Evolutionary conservation across 2,113 vertebrate genomes (phyloP).

Genomic region (Hylia prasina): DNA sequence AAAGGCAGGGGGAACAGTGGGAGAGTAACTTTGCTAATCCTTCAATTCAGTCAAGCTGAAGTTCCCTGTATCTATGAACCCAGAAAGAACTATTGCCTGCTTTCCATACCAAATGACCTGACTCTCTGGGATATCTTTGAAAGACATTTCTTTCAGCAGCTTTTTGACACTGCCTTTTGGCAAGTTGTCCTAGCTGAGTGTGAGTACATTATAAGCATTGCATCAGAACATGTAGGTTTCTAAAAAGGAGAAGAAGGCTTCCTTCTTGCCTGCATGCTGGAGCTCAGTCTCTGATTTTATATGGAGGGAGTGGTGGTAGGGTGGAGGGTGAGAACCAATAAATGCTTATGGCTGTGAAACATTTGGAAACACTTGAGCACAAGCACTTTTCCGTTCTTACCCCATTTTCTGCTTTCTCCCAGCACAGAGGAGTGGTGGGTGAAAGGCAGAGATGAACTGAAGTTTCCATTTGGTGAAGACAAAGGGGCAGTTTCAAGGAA

Average conservation of each 20-base stretch:
- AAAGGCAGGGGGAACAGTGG: slow-evolving; percentile 28
- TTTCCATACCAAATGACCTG: slow-evolving; percentile 50
- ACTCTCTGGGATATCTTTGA: slow-evolving; percentile 46
- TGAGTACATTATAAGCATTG: neutral
- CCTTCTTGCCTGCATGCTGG: neutral
- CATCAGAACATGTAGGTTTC: neutral
- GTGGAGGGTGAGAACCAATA: slow-evolving; percentile 30
- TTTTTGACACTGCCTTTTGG: slow-evolving; percentile 41
- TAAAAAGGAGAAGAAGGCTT: neutral
- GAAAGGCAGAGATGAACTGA: slow-evolving; percentile 13
- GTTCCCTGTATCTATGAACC: neutral
- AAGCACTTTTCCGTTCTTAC: neutral
- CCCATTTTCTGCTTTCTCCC: neutral
- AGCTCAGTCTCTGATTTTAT: slow-evolving; percentile 4
- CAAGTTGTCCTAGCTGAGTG: slow-evolving; percentile 29
- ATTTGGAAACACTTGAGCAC: slow-evolving; percentile 56
- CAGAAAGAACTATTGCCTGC: slow-evolving; percentile 30
- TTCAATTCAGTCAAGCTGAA: slow-evolving; percentile 39
- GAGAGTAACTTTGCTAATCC: slow-evolving; percentile 29
- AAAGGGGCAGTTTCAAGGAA: slow-evolving; percentile 9
- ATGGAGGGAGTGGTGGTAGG: slow-evolving; percentile 28
- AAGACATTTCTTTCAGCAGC: slow-evolving; percentile 41
- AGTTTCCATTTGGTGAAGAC: slow-evolving; percentile 7
- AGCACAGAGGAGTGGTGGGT: neutral
- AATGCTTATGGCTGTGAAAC: slow-evolving; percentile 33